A percentile compares a stretch with the other conserved stretches of the same genome.
These are phyloP conservation scores for Aphis craccivora DNA, from an alignment of 1,140 invertebrate species.

Conservation along the genomic window DNA sequence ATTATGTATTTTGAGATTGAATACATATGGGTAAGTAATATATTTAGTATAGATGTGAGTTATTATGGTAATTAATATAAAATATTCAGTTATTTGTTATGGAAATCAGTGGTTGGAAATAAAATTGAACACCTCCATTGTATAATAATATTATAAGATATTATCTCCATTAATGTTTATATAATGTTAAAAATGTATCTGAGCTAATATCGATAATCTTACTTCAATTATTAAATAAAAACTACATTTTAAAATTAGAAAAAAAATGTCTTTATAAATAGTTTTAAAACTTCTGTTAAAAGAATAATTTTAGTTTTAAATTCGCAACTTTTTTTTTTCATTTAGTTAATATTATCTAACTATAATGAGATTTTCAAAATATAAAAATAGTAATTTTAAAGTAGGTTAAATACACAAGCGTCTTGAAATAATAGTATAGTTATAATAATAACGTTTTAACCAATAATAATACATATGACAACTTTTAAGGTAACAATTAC, in stretches of 20 bases:
- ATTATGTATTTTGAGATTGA: too few relatives aligned
- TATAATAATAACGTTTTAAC: too few relatives aligned
- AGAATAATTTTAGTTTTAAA: background rate
- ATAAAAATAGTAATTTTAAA: too few relatives aligned
- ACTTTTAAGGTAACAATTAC: too few relatives aligned
- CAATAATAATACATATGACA: too few relatives aligned
- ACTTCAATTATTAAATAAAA: background rate
- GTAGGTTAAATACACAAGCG: too few relatives aligned
- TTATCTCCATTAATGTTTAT: background rate
- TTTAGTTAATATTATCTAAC: background rate
- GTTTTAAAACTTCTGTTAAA: background rate
- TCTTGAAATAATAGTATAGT: too few relatives aligned
- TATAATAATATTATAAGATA: background rate
- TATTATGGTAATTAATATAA: background rate
- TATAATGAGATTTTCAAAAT: background rate
- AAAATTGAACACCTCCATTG: background rate
- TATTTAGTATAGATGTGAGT: background rate
- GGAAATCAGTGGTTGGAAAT: background rate
- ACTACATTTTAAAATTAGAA: background rate
- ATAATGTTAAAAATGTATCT: background rate
- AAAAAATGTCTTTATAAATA: background rate
- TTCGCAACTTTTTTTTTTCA: background rate
- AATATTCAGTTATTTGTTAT: background rate
- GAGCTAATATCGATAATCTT: background rate
- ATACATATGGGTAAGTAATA: too few relatives aligned